Conservation (phyloP, 2,888 invertebrate species). For the Pyrrhosoma nymphula region DNA sequence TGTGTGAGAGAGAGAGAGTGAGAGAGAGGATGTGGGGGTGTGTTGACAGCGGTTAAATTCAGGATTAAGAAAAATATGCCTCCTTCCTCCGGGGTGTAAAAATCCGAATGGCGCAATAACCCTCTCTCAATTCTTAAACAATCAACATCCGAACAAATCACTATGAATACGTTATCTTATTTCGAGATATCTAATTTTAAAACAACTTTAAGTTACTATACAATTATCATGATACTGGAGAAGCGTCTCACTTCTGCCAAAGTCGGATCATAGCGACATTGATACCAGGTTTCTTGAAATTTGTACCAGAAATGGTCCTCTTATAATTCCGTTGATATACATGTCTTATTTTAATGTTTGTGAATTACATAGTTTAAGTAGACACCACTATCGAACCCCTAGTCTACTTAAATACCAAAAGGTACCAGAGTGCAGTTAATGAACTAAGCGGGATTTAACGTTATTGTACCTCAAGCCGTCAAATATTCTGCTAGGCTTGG, state of each 20-base stretch:
- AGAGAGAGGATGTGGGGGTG: not conserved
- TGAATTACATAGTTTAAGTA: conserved; percentile 50
- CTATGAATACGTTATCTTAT: conserved; percentile 12
- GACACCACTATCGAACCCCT: conserved; percentile 48
- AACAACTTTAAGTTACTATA: conserved; percentile 18
- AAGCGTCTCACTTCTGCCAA: conserved; percentile 32
- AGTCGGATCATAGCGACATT: conserved; percentile 24
- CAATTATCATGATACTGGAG: not conserved
- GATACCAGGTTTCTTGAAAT: conserved; percentile 37
- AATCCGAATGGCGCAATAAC: conserved; percentile 4
- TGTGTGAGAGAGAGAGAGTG: not conserved
- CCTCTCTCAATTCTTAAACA: not conserved
- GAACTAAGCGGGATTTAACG: conserved; percentile 50
- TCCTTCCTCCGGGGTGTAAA: not conserved
- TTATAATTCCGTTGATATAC: conserved; percentile 47
- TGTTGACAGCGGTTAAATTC: conserved; percentile 3
- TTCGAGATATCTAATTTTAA: conserved; percentile 13
- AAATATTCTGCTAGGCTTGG: conserved; percentile 51
- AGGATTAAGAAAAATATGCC: conserved; percentile 23
- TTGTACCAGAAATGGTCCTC: conserved; percentile 62
- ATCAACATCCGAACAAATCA: conserved; percentile 30
- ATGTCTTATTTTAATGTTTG: conserved; percentile 36
- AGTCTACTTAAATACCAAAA: conserved; percentile 55
- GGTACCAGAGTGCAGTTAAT: conserved; percentile 56
- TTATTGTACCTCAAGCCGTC: conserved; percentile 50